phyloP scores from a whole-genome alignment of 2,888 invertebrate species.

The Chrysopilus asiliformis region DNA sequence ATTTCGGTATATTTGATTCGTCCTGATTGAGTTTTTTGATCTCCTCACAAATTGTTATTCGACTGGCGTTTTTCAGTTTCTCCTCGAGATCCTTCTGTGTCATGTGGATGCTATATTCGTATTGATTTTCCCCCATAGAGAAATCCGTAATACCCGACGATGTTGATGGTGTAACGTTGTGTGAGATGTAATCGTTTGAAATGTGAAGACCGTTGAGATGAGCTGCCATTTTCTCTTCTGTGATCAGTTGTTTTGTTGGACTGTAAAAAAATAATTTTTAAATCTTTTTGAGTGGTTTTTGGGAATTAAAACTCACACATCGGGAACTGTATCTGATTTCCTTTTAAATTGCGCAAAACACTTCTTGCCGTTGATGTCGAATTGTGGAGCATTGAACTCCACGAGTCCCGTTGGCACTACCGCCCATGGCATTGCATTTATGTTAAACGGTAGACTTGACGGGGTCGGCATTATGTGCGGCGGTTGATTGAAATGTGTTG shows the following conservation, averaged over 20 bases:
- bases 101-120: slow-evolving; percentile 17
- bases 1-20: slow-evolving; percentile 53
- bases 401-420: not conserved
- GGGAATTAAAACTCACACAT: slow-evolving; percentile 37
- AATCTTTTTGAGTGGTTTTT: not conserved
- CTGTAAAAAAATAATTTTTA: slow-evolving; percentile 27
- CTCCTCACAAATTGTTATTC: slow-evolving; percentile 55
- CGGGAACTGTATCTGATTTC: slow-evolving; percentile 30
- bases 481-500: not conserved
- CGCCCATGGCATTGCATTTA: slow-evolving; percentile 41
- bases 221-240: slow-evolving; percentile 74
- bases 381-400: slow-evolving; percentile 22
- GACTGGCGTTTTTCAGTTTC: slow-evolving; percentile 38
- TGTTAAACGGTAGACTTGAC: slow-evolving; percentile 35
- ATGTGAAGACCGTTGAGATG: slow-evolving; percentile 65
- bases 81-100: slow-evolving; percentile 32
- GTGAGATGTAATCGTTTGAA: slow-evolving; percentile 36
- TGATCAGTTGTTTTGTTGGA: slow-evolving; percentile 60
- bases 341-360: slow-evolving; percentile 25
- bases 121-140: slow-evolving; percentile 19
- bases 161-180: slow-evolving; percentile 11
- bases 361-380: slow-evolving; percentile 2
- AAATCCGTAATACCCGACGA: slow-evolving; percentile 9
- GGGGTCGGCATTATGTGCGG: slow-evolving; percentile 22
- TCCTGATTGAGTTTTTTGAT: slow-evolving; percentile 45